Evolutionary conservation across 2,113 vertebrate genomes (phyloP).

Genomic region (Hucho hucho): DNA sequence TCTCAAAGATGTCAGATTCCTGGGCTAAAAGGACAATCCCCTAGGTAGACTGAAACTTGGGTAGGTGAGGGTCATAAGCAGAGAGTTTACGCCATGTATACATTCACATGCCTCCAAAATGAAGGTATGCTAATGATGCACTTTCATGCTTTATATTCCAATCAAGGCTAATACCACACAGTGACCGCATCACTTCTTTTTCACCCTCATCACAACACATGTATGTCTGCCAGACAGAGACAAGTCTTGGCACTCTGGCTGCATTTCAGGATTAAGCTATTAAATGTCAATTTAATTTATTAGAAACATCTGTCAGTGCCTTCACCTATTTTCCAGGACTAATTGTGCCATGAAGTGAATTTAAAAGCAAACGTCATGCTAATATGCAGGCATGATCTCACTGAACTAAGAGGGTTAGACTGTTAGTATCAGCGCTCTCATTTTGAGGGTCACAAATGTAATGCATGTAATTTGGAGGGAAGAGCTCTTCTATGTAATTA

Average conservation of each 20-base stretch:
- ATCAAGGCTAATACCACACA: conserved; percentile 31
- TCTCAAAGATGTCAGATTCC: conserved; percentile 44
- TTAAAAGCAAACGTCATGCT: conserved; percentile 41
- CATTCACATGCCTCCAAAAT: neutral
- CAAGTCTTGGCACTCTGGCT: conserved; percentile 35
- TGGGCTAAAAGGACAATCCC: conserved; percentile 30
- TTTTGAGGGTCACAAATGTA: conserved; percentile 59
- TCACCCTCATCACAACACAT: conserved; percentile 24
- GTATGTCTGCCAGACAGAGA: conserved; percentile 31
- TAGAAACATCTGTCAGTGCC: conserved; percentile 59
- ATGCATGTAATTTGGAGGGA: conserved; percentile 54
- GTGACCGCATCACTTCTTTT: conserved; percentile 38
- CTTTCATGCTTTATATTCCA: conserved; percentile 32
- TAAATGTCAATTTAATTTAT: conserved; percentile 52
- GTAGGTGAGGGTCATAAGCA: conserved; percentile 14
- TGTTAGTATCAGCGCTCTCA: conserved; percentile 50
- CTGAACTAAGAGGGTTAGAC: conserved; percentile 38
- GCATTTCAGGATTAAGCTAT: conserved; percentile 43
- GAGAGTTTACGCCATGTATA: conserved; percentile 5
- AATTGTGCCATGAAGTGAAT: conserved; percentile 50
- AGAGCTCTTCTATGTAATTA: conserved; percentile 65
- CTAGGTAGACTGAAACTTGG: conserved; percentile 16
- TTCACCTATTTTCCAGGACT: conserved; percentile 49
- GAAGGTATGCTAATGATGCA: neutral
- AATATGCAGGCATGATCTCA: conserved; percentile 24